Evolutionary conservation across 2,888 invertebrate species (phyloP).

Genomic region (Actias luna): DNA sequence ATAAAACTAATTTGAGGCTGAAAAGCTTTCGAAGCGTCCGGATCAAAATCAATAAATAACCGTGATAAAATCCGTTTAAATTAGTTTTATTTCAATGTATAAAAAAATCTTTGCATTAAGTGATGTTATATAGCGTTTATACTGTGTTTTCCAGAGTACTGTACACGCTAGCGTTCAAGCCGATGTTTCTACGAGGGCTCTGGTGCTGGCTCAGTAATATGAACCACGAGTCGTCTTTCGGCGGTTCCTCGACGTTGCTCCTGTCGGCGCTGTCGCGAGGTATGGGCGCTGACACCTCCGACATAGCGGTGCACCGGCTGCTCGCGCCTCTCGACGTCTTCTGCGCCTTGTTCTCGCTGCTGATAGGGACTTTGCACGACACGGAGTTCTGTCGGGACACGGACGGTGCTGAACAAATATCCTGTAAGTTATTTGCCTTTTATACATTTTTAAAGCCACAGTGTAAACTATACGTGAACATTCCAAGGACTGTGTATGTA

Average conservation of each 20-base stretch:
- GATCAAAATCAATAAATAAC: no score
- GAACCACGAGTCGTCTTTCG: slow-evolving; percentile 63
- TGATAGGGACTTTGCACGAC: slow-evolving; percentile 92
- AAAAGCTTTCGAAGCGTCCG: no score
- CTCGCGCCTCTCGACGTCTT: slow-evolving; percentile 91
- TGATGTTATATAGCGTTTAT: no score
- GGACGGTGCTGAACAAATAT: slow-evolving; percentile 72
- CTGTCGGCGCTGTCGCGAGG: slow-evolving; percentile 86
- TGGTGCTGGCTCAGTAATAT: slow-evolving; percentile 84
- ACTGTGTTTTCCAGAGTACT: slow-evolving; percentile 78
- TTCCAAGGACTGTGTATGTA: no score
- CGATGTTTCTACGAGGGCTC: slow-evolving; percentile 87
- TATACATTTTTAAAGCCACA: not conserved
- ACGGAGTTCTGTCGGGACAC: slow-evolving; percentile 85
- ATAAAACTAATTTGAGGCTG: no score
- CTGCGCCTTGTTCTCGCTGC: slow-evolving; percentile 89
- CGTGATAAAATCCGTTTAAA: no score
- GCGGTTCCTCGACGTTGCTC: slow-evolving; percentile 79
- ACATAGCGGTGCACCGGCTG: slow-evolving; percentile 84
- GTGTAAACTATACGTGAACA: no score
- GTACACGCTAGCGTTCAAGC: slow-evolving; percentile 90
- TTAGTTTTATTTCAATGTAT: no score
- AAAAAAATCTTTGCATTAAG: no score
- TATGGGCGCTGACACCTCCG: slow-evolving; percentile 76
- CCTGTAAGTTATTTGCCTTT: slow-evolving; percentile 42